Conservation (phyloP, 2,113 vertebrate genomes). For the Dipodomys spectabilis region DNA sequence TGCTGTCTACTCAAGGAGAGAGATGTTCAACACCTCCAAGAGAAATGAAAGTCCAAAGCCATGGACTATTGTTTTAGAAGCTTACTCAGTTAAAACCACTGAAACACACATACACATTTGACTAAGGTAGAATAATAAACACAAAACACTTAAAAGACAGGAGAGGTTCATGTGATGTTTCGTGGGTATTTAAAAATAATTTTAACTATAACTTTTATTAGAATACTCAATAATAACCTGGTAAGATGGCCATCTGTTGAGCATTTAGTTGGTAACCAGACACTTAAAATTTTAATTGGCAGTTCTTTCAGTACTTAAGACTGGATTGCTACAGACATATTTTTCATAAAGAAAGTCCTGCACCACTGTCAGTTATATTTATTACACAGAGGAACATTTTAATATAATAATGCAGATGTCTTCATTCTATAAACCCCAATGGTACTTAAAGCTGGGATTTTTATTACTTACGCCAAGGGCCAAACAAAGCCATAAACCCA, state of each 20-base stretch:
- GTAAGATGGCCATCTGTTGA: constrained; percentile 86
- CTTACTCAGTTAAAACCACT: not conserved
- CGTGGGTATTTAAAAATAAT: constrained; percentile 77
- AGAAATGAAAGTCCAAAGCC: not conserved
- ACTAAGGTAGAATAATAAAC: constrained; percentile 49
- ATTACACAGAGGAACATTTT: constrained; percentile 90
- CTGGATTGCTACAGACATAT: constrained; percentile 87
- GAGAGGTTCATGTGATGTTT: constrained; percentile 80
- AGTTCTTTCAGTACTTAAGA: constrained; percentile 88
- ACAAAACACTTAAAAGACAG: constrained; percentile 72
- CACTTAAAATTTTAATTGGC: constrained; percentile 88
- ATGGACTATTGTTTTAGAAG: not conserved
- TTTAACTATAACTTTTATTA: constrained; percentile 85
- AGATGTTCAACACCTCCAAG: no score
- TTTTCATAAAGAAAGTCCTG: constrained; percentile 89
- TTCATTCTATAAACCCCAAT: constrained; percentile 89
- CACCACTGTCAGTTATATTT: constrained; percentile 90
- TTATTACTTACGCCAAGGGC: constrained; percentile 90
- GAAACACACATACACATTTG: not conserved
- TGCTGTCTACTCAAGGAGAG: not conserved
- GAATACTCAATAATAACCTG: constrained; percentile 81
- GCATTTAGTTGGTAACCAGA: constrained; percentile 86
- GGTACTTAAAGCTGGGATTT: constrained; percentile 88
- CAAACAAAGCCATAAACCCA: constrained; percentile 88
- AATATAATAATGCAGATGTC: constrained; percentile 92